Evolutionary conservation across 2,797 vertebrate genomes (phyloP).

Genomic region (Linurgus olivaceus): DNA sequence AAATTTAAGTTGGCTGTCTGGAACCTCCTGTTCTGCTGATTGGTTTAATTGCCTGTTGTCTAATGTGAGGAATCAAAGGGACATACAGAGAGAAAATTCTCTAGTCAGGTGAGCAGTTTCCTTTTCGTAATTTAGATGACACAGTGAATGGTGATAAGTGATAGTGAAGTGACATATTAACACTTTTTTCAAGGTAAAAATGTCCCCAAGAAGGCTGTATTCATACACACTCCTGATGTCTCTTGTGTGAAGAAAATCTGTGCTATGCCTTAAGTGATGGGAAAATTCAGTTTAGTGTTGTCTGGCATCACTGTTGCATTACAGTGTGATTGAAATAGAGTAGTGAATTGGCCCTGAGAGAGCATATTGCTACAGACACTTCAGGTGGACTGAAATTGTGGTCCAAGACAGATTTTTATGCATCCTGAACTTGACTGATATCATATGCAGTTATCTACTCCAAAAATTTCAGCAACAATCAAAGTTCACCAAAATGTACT

Average conservation of each 20-base stretch:
- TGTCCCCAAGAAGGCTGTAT: not conserved
- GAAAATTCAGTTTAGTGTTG: not conserved
- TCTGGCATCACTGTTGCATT: not conserved
- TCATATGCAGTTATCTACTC: not conserved
- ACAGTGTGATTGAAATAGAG: not conserved
- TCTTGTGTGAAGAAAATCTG: not conserved
- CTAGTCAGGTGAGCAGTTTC: conserved; percentile 1
- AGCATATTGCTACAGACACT: not conserved
- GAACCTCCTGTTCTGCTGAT: conserved; percentile 6
- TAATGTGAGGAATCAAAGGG: not conserved
- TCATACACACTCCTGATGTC: not conserved
- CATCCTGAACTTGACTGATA: not conserved
- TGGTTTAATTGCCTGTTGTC: not conserved
- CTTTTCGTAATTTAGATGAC: not conserved
- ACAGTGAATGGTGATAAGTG: conserved; percentile 12
- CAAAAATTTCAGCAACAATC: not conserved
- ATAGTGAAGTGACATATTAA: not conserved
- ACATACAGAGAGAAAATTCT: not conserved
- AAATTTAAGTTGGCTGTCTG: conserved; percentile 1
- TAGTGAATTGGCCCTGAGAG: not conserved
- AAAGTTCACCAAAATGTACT: not conserved
- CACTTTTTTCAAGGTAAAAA: not conserved
- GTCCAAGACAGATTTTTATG: not conserved
- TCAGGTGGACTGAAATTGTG: not conserved
- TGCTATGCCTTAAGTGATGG: not conserved